A percentile compares a stretch with the other conserved stretches of the same genome.
phyloP scores from a whole-genome alignment of 2,113 vertebrate species.

The Tupaia chinensis region DNA sequence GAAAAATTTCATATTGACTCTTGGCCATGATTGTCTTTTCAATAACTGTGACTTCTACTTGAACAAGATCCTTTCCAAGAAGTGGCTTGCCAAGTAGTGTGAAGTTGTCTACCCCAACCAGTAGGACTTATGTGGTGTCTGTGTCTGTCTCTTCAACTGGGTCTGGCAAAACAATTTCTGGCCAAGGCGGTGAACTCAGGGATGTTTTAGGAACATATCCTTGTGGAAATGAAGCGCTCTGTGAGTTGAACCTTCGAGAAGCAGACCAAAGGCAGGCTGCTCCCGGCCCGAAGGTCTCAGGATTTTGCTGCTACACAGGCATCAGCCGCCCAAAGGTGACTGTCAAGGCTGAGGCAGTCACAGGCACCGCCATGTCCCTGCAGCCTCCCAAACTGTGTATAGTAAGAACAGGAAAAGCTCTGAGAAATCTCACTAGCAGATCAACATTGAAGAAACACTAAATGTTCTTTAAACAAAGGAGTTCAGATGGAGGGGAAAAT shows the following conservation, averaged over 20 bases:
- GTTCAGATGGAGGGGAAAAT: background rate
- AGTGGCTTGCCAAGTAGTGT: too few relatives aligned
- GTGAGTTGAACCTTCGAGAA: constrained; percentile 17
- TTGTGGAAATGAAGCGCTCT: background rate
- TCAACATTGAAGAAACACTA: background rate
- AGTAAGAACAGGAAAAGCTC: background rate
- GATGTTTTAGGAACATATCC: constrained; percentile 59
- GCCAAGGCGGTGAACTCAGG: constrained; percentile 88
- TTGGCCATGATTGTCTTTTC: too few relatives aligned
- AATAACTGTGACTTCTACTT: too few relatives aligned
- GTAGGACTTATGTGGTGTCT: constrained; percentile 78
- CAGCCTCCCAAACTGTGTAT: too few relatives aligned
- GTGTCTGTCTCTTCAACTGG: constrained; percentile 84
- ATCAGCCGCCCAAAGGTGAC: too few relatives aligned
- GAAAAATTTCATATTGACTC: too few relatives aligned
- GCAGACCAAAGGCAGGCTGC: constrained; percentile 51
- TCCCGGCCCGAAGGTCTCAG: too few relatives aligned
- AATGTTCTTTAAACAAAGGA: background rate
- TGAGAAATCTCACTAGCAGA: background rate
- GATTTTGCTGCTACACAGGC: too few relatives aligned
- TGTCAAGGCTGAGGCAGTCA: too few relatives aligned
- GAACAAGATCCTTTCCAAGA: too few relatives aligned
- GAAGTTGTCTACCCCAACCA: too few relatives aligned
- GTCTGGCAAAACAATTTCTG: constrained; percentile 87
- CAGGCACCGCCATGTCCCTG: too few relatives aligned